phyloP scores from a whole-genome alignment of 2,888 invertebrate species.

The Amphiduros pacificus region DNA sequence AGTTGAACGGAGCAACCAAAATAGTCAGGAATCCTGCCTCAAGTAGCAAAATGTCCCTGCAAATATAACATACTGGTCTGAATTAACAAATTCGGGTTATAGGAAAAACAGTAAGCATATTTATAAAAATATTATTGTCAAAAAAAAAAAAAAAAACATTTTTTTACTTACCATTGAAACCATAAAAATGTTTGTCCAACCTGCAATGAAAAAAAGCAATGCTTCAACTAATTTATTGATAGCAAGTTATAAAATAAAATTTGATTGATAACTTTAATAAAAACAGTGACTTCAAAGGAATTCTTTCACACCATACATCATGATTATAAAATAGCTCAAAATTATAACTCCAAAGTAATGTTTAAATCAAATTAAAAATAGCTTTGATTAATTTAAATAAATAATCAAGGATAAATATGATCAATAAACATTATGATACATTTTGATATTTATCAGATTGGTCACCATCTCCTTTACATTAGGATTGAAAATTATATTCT shows the following conservation, averaged over 20 bases:
- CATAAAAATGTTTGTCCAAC: conserved; percentile 75
- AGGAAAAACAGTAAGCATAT: conserved; percentile 18
- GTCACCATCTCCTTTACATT: too few relatives aligned
- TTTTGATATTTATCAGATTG: too few relatives aligned
- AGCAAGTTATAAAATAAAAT: background rate
- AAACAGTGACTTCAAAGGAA: background rate
- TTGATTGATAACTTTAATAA: background rate
- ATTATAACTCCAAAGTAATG: too few relatives aligned
- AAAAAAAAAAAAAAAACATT: background rate
- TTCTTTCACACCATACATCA: too few relatives aligned
- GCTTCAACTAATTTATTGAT: background rate
- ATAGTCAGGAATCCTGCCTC: conserved; percentile 75
- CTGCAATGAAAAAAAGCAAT: conserved; percentile 39
- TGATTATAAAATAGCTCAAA: too few relatives aligned
- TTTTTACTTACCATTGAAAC: conserved; percentile 71
- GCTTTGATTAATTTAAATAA: too few relatives aligned
- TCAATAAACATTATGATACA: too few relatives aligned
- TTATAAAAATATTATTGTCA: background rate
- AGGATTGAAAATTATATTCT: too few relatives aligned
- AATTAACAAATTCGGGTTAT: background rate
- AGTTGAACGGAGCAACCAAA: conserved; percentile 69
- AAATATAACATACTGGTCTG: background rate
- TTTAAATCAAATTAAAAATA: too few relatives aligned
- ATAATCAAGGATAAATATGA: too few relatives aligned
- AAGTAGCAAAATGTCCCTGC: conserved; percentile 73